These are phyloP conservation scores for Gila orcuttii DNA, from an alignment of 2,113 vertebrate genomes.

Conservation along the genomic window DNA sequence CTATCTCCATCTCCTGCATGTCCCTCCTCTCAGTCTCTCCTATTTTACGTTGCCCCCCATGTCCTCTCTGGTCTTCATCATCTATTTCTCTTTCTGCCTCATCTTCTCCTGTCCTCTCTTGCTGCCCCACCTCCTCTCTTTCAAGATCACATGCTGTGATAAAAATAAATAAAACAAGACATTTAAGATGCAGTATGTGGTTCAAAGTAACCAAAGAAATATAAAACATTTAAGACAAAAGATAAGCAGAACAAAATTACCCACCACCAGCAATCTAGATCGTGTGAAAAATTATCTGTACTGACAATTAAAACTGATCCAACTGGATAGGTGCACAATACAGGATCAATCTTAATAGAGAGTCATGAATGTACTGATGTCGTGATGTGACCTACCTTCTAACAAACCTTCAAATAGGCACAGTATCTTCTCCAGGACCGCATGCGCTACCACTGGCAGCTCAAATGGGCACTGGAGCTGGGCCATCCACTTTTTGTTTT, in stretches of 20 bases:
- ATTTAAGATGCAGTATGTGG: not conserved
- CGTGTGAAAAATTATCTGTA: not conserved
- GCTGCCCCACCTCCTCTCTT: not conserved
- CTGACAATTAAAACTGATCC: not conserved
- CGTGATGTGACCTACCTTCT: conserved; percentile 8
- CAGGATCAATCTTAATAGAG: not conserved
- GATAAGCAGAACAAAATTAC: not conserved
- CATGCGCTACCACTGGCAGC: not conserved
- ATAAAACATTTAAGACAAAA: not conserved
- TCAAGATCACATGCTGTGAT: not conserved
- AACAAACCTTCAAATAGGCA: not conserved
- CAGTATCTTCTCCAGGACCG: not conserved
- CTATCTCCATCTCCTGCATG: not conserved
- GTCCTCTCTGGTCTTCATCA: not conserved
- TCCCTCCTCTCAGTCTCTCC: not conserved
- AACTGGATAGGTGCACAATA: not conserved
- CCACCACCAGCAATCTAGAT: not conserved
- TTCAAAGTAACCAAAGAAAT: not conserved
- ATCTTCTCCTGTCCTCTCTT: conserved; percentile 3
- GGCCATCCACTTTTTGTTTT: not conserved
- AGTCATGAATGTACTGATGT: not conserved
- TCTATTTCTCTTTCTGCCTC: not conserved
- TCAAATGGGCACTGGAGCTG: conserved; percentile 4
- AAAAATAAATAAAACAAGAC: not conserved
- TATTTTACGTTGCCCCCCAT: not conserved